These are phyloP conservation scores for Heliconius congener DNA, from an alignment of 1,140 invertebrate species.

Conservation along the genomic window DNA sequence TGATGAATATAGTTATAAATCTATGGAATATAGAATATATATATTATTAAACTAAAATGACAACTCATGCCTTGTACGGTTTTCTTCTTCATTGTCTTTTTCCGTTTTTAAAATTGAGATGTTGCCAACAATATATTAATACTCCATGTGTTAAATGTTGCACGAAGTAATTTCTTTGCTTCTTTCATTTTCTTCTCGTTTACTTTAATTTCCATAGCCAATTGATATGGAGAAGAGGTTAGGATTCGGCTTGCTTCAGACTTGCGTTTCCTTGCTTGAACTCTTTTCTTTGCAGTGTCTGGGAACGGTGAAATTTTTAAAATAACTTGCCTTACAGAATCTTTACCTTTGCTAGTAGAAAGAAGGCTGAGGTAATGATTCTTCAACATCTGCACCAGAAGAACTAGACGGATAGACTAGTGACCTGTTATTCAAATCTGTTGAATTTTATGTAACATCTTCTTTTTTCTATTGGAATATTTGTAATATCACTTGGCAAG, in stretches of 20 bases:
- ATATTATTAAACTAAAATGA: too few relatives aligned
- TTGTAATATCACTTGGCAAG: constrained; percentile 45
- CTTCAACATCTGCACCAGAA: background rate
- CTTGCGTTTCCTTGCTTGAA: constrained; percentile 28
- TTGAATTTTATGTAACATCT: background rate
- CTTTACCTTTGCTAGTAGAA: background rate
- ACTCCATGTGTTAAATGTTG: too few relatives aligned
- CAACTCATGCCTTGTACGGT: too few relatives aligned
- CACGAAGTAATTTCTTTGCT: too few relatives aligned
- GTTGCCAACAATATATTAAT: too few relatives aligned
- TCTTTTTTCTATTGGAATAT: constrained; percentile 36
- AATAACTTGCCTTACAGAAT: constrained; percentile 22
- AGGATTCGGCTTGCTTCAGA: background rate
- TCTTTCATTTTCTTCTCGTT: too few relatives aligned
- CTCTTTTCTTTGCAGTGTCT: constrained; percentile 32
- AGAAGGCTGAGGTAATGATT: constrained; percentile 11
- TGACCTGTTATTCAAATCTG: too few relatives aligned
- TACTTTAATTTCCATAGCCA: background rate
- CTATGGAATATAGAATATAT: too few relatives aligned
- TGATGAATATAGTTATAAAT: too few relatives aligned
- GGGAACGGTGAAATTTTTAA: constrained; percentile 29
- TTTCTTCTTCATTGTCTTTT: too few relatives aligned
- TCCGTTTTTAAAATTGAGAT: too few relatives aligned
- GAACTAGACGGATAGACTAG: background rate
- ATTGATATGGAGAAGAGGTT: constrained; percentile 18